These are phyloP conservation scores for Galeruca laticollis DNA, from an alignment of 2,888 invertebrate genomes.

Conservation along the genomic window DNA sequence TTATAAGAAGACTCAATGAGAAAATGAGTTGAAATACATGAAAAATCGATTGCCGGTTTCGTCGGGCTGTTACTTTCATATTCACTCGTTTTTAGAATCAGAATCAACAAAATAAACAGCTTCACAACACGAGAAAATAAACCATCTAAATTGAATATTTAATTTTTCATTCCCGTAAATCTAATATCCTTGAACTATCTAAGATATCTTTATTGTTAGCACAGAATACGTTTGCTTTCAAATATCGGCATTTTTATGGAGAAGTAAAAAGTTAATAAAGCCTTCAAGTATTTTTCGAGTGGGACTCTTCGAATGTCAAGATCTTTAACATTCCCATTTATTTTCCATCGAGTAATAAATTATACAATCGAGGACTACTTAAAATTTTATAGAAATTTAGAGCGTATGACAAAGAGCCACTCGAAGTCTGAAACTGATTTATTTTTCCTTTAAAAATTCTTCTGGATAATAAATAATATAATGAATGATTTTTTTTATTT, in stretches of 20 bases:
- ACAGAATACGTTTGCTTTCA: slow-evolving; percentile 29
- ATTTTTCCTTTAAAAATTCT: not conserved
- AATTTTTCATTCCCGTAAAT: no score
- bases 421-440: not conserved
- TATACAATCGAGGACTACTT: slow-evolving; percentile 56
- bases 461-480: no score
- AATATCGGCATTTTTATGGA: slow-evolving; percentile 43
- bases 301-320: slow-evolving; percentile 52
- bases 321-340: slow-evolving; percentile 52
- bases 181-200: not conserved
- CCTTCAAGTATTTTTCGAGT: slow-evolving; percentile 46
- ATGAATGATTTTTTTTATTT: no score
- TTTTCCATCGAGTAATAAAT: slow-evolving; percentile 61
- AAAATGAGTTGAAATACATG: no score
- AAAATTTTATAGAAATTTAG: slow-evolving; percentile 52
- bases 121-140: no score
- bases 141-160: no score
- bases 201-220: slow-evolving; percentile 20
- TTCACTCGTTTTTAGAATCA: no score
- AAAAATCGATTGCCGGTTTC: no score
- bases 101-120: no score
- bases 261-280: slow-evolving; percentile 51
- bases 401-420: slow-evolving; percentile 10
- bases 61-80: no score
- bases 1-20: no score